Conservation (phyloP, 1,140 invertebrate species). For the Platyscapa corneri region DNA sequence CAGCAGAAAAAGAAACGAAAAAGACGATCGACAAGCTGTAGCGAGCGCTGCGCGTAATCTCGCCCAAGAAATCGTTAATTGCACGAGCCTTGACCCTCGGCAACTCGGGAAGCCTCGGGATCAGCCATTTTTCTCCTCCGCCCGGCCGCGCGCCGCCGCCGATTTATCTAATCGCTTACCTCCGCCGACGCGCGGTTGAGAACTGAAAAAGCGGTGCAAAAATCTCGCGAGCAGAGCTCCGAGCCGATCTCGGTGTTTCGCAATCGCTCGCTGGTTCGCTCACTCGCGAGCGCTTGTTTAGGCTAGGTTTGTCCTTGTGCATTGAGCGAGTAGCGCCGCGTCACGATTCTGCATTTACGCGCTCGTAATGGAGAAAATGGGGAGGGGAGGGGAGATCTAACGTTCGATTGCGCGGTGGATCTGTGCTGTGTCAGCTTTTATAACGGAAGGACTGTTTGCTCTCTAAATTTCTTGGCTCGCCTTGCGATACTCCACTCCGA, state of each 20-base stretch:
- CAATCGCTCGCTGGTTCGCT: not conserved
- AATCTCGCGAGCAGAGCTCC: slow-evolving; percentile 4
- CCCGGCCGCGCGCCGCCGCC: not conserved
- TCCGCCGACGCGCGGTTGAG: not conserved
- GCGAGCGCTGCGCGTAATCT: not conserved
- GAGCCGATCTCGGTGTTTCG: not conserved
- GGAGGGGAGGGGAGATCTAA: not conserved
- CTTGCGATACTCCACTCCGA: not conserved
- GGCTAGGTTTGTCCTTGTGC: slow-evolving; percentile 20
- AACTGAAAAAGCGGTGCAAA: not conserved
- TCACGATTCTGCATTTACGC: slow-evolving; percentile 9
- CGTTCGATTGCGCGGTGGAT: not conserved
- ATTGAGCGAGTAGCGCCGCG: not conserved
- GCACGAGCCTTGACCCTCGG: slow-evolving; percentile 33
- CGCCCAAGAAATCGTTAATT: slow-evolving; percentile 27
- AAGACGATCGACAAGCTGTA: not conserved
- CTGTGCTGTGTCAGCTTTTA: not conserved
- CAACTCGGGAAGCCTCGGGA: not conserved
- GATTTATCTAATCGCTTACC: slow-evolving; percentile 36
- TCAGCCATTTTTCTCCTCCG: not conserved
- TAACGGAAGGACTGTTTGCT: not conserved
- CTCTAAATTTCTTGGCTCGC: not conserved
- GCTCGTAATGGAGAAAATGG: slow-evolving; percentile 4
- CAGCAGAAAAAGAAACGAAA: not conserved
- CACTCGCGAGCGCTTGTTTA: slow-evolving; percentile 11